Conservation (phyloP, 2,888 invertebrate species). For the Helleia helle region DNA sequence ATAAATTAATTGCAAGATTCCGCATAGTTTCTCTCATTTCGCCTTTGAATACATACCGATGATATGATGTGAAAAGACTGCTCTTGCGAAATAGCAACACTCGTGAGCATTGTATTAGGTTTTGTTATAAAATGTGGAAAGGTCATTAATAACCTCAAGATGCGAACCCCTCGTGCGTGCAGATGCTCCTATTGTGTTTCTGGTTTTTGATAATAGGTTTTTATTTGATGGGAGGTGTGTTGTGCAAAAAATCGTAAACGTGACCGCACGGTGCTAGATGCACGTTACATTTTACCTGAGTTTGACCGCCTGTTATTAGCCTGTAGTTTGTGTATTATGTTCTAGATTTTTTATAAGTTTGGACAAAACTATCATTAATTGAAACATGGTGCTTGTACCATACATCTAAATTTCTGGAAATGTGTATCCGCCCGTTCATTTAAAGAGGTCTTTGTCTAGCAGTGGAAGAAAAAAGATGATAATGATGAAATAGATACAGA, state of each 20-base stretch:
- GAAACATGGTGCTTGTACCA: too few species aligned
- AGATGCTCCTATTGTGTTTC: conserved; percentile 33
- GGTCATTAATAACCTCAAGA: conserved; percentile 30
- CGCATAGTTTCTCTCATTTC: too few species aligned
- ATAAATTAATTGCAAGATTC: too few species aligned
- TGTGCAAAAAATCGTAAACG: conserved; percentile 37
- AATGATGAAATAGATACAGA: too few species aligned
- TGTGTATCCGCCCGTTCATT: too few species aligned
- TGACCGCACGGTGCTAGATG: conserved; percentile 17
- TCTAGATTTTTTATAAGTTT: too few species aligned
- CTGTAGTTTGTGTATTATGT: conserved; percentile 6
- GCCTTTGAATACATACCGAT: too few species aligned
- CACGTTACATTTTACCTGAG: conserved; percentile 27
- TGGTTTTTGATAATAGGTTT: conserved; percentile 31
- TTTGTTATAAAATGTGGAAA: neutral
- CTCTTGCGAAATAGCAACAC: neutral
- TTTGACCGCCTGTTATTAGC: conserved; percentile 1
- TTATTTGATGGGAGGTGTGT: conserved; percentile 35
- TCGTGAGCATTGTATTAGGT: conserved; percentile 42
- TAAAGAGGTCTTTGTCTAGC: too few species aligned
- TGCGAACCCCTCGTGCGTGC: conserved; percentile 20
- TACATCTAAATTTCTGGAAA: too few species aligned
- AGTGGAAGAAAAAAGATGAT: too few species aligned
- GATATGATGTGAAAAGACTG: too few species aligned
- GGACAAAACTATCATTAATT: too few species aligned